A percentile compares a stretch with the other conserved stretches of the same genome.
Evolutionary conservation across 2,113 vertebrate genomes (phyloP).

Genomic region (Nannospalax galili): DNA sequence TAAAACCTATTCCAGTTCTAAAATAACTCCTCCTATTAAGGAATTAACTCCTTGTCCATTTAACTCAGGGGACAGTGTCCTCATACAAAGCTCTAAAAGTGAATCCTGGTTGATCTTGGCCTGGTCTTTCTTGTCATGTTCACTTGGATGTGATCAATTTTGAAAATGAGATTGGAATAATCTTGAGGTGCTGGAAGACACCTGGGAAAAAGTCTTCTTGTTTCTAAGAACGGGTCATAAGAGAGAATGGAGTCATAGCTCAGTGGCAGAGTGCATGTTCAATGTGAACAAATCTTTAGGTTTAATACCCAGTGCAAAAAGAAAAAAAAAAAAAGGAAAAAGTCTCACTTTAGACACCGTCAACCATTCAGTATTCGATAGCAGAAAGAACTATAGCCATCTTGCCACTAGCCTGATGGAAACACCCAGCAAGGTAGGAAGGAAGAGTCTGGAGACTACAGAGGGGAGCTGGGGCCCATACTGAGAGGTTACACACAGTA

Average conservation of each 20-base stretch:
- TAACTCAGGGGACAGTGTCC: not conserved
- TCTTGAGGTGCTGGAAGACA: not conserved
- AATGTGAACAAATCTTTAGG: not conserved
- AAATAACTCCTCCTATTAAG: not conserved
- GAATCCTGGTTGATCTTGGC: not conserved
- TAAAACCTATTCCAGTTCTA: not conserved
- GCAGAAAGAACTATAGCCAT: not conserved
- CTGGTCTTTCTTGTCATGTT: not conserved
- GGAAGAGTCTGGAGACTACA: not conserved
- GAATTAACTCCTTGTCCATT: not conserved
- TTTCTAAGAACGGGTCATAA: conserved; percentile 19
- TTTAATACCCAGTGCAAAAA: not conserved
- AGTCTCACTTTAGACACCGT: not conserved
- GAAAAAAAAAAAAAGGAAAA: not conserved
- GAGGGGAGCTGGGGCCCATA: not conserved
- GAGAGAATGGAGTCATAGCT: not conserved
- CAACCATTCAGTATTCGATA: not conserved
- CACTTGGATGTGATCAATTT: not conserved
- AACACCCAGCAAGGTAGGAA: not conserved
- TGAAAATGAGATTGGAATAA: conserved; percentile 10
- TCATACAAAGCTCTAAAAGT: not conserved
- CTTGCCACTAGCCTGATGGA: not conserved
- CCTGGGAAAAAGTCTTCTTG: not conserved
- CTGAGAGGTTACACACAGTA: not conserved
- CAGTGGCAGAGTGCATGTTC: not conserved